phyloP scores from a whole-genome alignment of 2,888 invertebrate species.

The Xestia xanthographa region DNA sequence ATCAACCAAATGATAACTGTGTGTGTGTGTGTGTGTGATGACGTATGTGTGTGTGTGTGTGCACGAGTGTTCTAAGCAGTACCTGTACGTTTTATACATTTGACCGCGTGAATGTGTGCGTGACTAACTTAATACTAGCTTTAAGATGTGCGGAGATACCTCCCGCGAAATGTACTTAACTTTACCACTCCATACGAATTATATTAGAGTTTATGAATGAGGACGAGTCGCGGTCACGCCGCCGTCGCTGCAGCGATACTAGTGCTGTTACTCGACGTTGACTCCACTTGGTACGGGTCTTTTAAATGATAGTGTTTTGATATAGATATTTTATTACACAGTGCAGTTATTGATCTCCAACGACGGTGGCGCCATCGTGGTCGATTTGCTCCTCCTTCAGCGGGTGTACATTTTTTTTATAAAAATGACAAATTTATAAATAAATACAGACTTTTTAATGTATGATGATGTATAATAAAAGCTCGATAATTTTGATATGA shows the following conservation, averaged over 20 bases:
- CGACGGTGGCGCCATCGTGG: constrained; percentile 43
- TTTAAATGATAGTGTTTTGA: constrained; percentile 32
- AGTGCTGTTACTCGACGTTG: constrained; percentile 10
- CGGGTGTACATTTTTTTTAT: constrained; percentile 64
- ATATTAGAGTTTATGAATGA: constrained; percentile 41
- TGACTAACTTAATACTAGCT: constrained; percentile 62
- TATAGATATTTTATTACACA: constrained; percentile 40
- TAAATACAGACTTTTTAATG: constrained; percentile 61
- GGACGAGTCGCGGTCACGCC: not conserved
- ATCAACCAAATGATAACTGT: constrained; percentile 70
- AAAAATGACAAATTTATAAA: constrained; percentile 68
- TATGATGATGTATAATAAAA: constrained; percentile 58
- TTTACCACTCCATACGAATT: constrained; percentile 59
- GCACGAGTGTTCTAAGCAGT: constrained; percentile 41
- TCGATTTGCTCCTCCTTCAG: constrained; percentile 11
- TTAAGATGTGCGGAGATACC: constrained; percentile 63
- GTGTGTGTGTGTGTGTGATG: constrained; percentile 42
- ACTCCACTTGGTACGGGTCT: constrained; percentile 50
- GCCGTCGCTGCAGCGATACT: not conserved
- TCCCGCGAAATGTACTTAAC: constrained; percentile 65
- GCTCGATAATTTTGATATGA: constrained; percentile 68
- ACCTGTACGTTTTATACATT: constrained; percentile 62
- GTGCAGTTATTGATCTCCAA: constrained; percentile 20
- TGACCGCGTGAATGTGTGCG: constrained; percentile 52
- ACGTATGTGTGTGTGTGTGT: constrained; percentile 36